Conservation (phyloP, 2,888 invertebrate genomes). For the Meteorus cinctellus region DNA sequence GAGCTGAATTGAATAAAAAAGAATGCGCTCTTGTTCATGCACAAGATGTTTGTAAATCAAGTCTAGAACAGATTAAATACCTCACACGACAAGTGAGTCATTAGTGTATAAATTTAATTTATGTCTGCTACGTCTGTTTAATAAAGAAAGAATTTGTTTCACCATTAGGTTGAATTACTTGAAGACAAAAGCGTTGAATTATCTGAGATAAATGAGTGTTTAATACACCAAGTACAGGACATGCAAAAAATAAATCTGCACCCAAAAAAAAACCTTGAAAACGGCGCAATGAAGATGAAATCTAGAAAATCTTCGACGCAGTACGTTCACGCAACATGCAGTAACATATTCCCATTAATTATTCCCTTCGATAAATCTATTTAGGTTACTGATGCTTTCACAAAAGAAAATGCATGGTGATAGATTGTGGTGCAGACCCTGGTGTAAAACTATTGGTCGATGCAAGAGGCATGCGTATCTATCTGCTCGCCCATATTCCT, state of each 20-base stretch:
- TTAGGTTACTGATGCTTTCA: neutral
- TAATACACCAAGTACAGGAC: slow-evolving; percentile 59
- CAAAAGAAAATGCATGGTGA: neutral
- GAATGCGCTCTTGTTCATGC: slow-evolving; percentile 51
- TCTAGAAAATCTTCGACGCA: neutral
- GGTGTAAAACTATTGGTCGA: neutral
- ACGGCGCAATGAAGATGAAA: neutral
- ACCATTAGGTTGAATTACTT: slow-evolving; percentile 48
- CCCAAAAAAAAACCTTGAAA: neutral
- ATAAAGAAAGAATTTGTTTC: slow-evolving; percentile 25
- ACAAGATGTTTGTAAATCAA: slow-evolving; percentile 39
- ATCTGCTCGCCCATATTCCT: slow-evolving; percentile 43
- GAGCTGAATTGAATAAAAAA: slow-evolving; percentile 54
- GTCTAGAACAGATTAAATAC: slow-evolving; percentile 55
- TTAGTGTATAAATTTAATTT: neutral
- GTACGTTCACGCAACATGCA: neutral
- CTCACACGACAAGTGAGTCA: slow-evolving; percentile 54
- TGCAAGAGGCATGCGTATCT: neutral
- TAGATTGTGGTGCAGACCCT: neutral
- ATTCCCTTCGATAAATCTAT: neutral
- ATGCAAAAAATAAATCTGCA: slow-evolving; percentile 49
- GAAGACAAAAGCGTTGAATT: slow-evolving; percentile 56
- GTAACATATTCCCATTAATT: neutral
- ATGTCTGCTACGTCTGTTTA: slow-evolving; percentile 9
- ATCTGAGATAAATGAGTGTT: slow-evolving; percentile 57